These are phyloP conservation scores for Dermolepida albohirtum DNA, from an alignment of 2,888 invertebrate species.

Conservation along the genomic window DNA sequence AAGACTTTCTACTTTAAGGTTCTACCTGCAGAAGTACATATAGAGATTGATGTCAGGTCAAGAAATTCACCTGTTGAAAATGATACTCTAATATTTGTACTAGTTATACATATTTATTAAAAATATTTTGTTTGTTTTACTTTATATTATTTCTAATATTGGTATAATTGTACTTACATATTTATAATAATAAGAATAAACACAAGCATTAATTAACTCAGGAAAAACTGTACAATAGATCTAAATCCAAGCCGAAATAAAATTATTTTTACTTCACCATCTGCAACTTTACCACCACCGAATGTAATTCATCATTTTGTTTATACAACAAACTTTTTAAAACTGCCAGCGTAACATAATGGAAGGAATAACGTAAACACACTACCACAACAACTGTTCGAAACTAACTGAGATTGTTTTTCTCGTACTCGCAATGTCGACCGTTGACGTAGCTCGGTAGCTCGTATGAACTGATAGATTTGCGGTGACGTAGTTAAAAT, in stretches of 20 bases:
- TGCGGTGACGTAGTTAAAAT: slow-evolving; percentile 27
- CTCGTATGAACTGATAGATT: slow-evolving; percentile 23
- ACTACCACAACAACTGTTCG: not conserved
- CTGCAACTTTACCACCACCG: no score
- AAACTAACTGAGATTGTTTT: slow-evolving; percentile 32
- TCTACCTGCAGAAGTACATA: slow-evolving; percentile 27
- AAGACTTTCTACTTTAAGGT: slow-evolving; percentile 35
- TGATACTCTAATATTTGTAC: not conserved
- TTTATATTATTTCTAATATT: no score
- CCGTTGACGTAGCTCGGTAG: not conserved
- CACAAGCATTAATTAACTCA: no score
- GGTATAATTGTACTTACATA: no score
- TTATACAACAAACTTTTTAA: not conserved
- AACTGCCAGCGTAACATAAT: not conserved
- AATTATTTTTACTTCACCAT: no score
- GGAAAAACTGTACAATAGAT: no score
- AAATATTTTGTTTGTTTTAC: not conserved
- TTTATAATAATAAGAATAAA: no score
- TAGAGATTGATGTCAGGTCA: slow-evolving; percentile 35
- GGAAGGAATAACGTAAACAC: slow-evolving; percentile 1
- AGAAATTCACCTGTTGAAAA: slow-evolving; percentile 36
- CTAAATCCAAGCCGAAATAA: no score
- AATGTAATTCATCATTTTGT: no score
- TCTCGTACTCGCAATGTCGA: not conserved
- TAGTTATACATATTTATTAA: not conserved